Conservation (phyloP, 2,888 invertebrate species). For the Idaea biselata region DNA sequence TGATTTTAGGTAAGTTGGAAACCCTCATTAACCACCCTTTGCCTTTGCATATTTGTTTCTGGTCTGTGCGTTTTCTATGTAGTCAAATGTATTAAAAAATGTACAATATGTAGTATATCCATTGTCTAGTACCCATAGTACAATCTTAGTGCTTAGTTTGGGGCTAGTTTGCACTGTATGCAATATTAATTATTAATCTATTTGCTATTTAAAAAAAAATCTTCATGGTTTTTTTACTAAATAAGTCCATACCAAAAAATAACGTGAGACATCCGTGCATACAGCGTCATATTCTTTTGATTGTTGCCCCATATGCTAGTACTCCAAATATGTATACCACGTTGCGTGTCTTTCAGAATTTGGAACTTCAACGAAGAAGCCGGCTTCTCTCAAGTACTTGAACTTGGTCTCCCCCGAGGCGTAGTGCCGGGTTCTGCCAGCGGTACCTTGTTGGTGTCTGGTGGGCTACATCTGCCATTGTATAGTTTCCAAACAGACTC, state of each 20-base stretch:
- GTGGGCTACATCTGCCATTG: slow-evolving; percentile 81
- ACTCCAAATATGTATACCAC: neutral
- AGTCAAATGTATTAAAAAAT: too few species aligned
- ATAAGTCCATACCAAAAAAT: too few species aligned
- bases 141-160: too few species aligned
- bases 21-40: neutral
- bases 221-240: too few species aligned
- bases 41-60: too few species aligned
- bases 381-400: slow-evolving; percentile 84
- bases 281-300: neutral
- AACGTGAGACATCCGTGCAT: too few species aligned
- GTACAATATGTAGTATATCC: too few species aligned
- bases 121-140: too few species aligned
- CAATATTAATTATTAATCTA: too few species aligned
- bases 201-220: too few species aligned
- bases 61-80: too few species aligned
- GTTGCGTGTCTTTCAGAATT: slow-evolving; percentile 67
- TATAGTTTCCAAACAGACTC: slow-evolving; percentile 63
- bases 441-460: slow-evolving; percentile 81
- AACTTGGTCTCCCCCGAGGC: slow-evolving; percentile 82
- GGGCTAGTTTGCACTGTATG: too few species aligned
- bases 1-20: slow-evolving; percentile 78
- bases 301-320: neutral
- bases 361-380: slow-evolving; percentile 87
- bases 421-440: slow-evolving; percentile 84